Base-by-base conservation (phyloP, 2,888 invertebrate genomes). In the Leptopilina drosophilae region DNA sequence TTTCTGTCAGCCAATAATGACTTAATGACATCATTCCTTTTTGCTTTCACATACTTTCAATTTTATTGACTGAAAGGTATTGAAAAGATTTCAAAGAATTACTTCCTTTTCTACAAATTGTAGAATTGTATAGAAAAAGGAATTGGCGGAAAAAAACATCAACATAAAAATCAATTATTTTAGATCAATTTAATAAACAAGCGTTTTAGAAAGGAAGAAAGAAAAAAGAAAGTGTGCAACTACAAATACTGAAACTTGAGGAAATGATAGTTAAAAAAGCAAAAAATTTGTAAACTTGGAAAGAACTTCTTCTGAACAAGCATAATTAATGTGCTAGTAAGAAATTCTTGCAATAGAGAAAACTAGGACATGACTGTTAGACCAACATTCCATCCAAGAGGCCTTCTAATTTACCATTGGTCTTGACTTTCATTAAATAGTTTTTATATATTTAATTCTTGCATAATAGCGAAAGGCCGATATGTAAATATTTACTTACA, bases 291-390 rank as follows among this genome's bases (percentile, higher is more conserved):
- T 76, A 82, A 80, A 80, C 76, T 62, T 40, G 78, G 81, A 79
- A 78, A 81, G 81, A 81, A 82, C 78, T 77, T 76, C 77, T 77
- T 80, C 56, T 77, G 65, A 78, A 78, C 67, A 76, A 73, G 80
- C 77, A 79, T 78, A 82, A 82, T 80, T 82, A 82, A 81, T 83
- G 81, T 82, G 76, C 78, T 78, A 81, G 85, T 84, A 79, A 85
- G 84, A 87, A 88, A 87, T 88, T 87, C 87, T 84, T 86, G 80
- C 83, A 84, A 85, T 86, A 83, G 88, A 88, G 88, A 88, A 89
- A 89, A 89, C 88, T 88, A 81, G 88, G 88, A 86, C 88, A 86
- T 82, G 85, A 80, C 84, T 86, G 78, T 77, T 78, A 80, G 85
- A 86, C 85, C 85, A 82, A 83, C 85, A 85, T 88, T 87, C 85